Conservation (phyloP, 2,113 vertebrate species). For the Agapornis roseicollis region DNA sequence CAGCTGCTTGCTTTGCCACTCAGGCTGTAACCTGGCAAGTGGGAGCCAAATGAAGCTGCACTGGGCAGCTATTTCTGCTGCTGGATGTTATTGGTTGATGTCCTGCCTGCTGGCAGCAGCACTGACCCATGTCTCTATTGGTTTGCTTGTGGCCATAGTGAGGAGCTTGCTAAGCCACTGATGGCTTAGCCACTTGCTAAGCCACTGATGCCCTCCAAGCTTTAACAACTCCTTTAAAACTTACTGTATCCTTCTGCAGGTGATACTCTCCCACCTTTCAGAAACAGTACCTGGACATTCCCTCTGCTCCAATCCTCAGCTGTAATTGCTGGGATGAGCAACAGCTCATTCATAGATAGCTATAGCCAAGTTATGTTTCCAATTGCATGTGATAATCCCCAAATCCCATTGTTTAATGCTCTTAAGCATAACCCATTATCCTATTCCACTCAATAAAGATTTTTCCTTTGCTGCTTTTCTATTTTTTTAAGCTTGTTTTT, state of each 20-base stretch:
- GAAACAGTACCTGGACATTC: too few relatives aligned
- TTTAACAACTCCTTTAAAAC: not conserved
- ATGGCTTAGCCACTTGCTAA: not conserved
- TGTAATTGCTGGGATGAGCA: not conserved
- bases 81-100: not conserved
- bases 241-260: too few relatives aligned
- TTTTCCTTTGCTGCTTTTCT: not conserved
- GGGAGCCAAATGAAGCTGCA: not conserved
- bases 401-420: not conserved
- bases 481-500: not conserved
- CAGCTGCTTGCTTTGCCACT: not conserved
- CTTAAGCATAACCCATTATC: not conserved
- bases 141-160: not conserved
- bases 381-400: not conserved
- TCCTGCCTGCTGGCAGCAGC: not conserved
- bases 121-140: fast-evolving
- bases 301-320: not conserved
- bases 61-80: not conserved
- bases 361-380: not conserved
- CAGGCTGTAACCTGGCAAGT: not conserved
- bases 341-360: not conserved
- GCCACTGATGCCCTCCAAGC: not conserved
- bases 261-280: too few relatives aligned
- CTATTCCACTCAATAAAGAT: not conserved
- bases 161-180: not conserved